These are phyloP conservation scores for Aphelenchoides besseyi DNA, from an alignment of 1,140 invertebrate genomes.

Conservation along the genomic window DNA sequence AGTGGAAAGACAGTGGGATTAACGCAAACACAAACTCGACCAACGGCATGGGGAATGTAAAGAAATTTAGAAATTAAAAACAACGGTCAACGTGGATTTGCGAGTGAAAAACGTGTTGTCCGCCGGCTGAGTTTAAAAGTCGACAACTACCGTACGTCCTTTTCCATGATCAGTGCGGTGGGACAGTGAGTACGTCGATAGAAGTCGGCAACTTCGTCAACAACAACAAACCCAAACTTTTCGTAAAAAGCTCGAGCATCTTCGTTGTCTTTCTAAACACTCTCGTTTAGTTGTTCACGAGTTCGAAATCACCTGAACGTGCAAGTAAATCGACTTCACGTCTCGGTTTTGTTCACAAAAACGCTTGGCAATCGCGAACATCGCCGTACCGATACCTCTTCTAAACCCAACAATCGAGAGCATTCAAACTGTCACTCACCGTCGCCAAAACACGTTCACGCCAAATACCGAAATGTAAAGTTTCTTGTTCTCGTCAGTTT, in stretches of 20 bases:
- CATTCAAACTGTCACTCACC: too few species aligned
- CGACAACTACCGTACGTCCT: neutral
- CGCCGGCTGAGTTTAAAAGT: neutral
- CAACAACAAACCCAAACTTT: neutral
- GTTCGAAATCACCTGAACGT: constrained; percentile 10
- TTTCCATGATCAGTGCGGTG: constrained; percentile 5
- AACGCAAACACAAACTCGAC: constrained; percentile 8
- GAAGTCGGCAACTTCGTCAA: neutral
- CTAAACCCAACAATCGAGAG: neutral
- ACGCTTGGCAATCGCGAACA: neutral
- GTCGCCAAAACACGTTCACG: constrained; percentile 7
- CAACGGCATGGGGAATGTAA: neutral
- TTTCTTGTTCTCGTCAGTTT: neutral
- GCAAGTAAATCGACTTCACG: neutral
- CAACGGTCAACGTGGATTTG: too few species aligned
- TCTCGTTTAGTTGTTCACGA: too few species aligned
- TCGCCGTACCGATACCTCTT: neutral
- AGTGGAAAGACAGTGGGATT: neutral
- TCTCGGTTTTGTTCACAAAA: neutral
- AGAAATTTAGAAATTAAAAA: neutral
- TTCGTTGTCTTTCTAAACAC: constrained; percentile 13
- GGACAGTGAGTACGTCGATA: constrained; percentile 5
- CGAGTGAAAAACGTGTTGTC: neutral
- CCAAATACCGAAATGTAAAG: constrained; percentile 3
- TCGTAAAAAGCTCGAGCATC: neutral